Evolutionary conservation across 1,140 invertebrate genomes (phyloP).

Genomic region (Trinorchestia longiramus): DNA sequence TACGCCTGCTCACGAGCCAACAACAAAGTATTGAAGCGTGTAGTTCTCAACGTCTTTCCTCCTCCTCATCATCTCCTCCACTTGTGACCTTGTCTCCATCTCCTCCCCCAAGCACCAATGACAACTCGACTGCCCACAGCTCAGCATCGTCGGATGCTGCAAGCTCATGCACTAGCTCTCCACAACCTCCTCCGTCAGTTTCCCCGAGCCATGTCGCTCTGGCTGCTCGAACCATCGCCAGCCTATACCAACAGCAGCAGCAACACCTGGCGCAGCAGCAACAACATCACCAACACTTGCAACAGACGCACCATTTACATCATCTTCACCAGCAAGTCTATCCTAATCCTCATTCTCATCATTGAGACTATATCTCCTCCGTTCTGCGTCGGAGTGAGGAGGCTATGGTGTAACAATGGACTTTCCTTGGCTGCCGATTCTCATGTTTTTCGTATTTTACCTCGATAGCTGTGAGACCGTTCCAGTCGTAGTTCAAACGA

Average conservation of each 20-base stretch:
- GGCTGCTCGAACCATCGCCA: conserved; percentile 30
- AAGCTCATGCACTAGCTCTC: conserved; percentile 30
- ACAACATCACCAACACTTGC: conserved; percentile 14
- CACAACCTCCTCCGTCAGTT: conserved; percentile 36
- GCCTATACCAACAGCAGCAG: conserved; percentile 27
- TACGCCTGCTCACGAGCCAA: background rate
- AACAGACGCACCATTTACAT: conserved; percentile 31
- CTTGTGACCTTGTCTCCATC: conserved; percentile 19
- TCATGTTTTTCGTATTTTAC: background rate
- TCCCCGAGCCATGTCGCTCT: conserved; percentile 28
- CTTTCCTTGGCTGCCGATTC: background rate
- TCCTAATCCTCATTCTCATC: conserved; percentile 45
- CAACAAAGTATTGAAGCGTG: background rate
- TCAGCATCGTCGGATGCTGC: conserved; percentile 26
- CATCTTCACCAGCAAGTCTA: conserved; percentile 46
- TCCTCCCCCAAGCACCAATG: background rate
- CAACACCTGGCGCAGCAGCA: conserved; percentile 21
- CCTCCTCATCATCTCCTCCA: conserved; percentile 12
- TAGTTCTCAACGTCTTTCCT: conserved; percentile 4
- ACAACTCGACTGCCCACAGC: background rate
- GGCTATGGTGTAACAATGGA: background rate
- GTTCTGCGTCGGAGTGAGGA: background rate
- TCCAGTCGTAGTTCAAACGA: background rate
- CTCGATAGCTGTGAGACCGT: background rate
- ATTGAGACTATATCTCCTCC: background rate